Conservation (phyloP, 1,140 invertebrate species). For the Drosophila repleta region DNA sequence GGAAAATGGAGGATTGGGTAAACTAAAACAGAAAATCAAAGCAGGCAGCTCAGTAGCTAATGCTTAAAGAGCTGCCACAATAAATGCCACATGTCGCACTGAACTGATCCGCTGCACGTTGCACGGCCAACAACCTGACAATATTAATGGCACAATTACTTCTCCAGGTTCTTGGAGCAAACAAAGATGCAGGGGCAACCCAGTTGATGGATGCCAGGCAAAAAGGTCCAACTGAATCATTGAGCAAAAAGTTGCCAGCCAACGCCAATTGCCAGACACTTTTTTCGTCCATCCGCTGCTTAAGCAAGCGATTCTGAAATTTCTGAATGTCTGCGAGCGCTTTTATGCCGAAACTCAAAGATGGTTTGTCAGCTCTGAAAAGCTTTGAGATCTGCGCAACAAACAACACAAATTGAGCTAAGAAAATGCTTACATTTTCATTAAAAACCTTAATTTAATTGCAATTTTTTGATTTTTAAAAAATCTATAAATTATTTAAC, state of each 20-base stretch:
- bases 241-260: constrained; percentile 53
- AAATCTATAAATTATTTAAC: not conserved
- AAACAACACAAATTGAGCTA: not conserved
- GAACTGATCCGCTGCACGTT: constrained; percentile 30
- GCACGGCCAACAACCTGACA: constrained; percentile 35
- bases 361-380: constrained; percentile 37
- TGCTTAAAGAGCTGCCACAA: constrained; percentile 36
- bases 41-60: constrained; percentile 20
- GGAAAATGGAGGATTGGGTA: too few species aligned
- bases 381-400: not conserved
- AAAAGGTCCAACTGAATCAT: constrained; percentile 50
- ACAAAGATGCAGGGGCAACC: not conserved
- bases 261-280: constrained; percentile 72
- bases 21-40: constrained; percentile 17
- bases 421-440: not conserved
- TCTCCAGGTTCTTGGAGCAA: constrained; percentile 4
- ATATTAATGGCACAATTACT: constrained; percentile 49
- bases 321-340: constrained; percentile 75
- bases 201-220: constrained; percentile 72
- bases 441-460: too few species aligned
- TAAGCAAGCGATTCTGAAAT: constrained; percentile 65
- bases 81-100: constrained; percentile 28
- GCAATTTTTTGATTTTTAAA: too few species aligned
- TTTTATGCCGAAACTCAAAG: constrained; percentile 56
- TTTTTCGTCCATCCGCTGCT: constrained; percentile 51